Base-by-base conservation (phyloP, 2,888 invertebrate genomes). In the Shargacucullia verbasci region DNA sequence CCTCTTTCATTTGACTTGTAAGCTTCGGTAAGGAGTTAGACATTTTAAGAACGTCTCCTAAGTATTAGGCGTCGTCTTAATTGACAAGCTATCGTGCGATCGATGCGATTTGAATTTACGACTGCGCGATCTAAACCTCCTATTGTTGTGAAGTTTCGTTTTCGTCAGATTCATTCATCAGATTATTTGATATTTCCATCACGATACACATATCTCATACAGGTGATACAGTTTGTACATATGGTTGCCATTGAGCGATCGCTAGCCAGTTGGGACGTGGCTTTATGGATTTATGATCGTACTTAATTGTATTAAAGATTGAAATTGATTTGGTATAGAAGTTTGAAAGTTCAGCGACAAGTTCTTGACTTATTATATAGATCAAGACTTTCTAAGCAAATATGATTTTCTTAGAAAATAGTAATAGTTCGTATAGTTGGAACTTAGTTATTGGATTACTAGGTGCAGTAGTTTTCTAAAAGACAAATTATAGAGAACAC, bases 1-100 rank as follows among this genome's bases (percentile, higher is more conserved):
- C 63, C 72, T 70, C 62, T 67, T 74, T 77, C 67, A 80, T 79
- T 83, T 78, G 73, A 81, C 73, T 83, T 81, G n/a, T 76, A 66
- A 73, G 65, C 58, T 60, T 69, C 71, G 71, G 10, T 33, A 27
- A 10, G 14, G 68, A 69, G 73, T 76, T 59, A 58, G 63, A 61
- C 47, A 71, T 48, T 49, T 64, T 31, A 54, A 57, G 29, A 5
- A 45, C 10, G 15, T 25, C 11, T 40, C 7, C 10, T 25, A 40
- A 29, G 37, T 39, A 44, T 58, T 49, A 37, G 15, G 41, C 8
- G 8, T 35, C 8, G 46, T 34, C 14, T 11, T 35, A 27, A 54
- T 35, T 46, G 13, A 29, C n/a, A 13, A 13, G 4, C n/a, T n/a
- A n/a, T 9, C n/a, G 25, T 8, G 3, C 13, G 33, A n/a, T 4